Percentiles rank a stretch among this genome's conserved stretches.
These are phyloP conservation scores for Clanis bilineata DNA, from an alignment of 2,888 invertebrate genomes.

Conservation along the genomic window DNA sequence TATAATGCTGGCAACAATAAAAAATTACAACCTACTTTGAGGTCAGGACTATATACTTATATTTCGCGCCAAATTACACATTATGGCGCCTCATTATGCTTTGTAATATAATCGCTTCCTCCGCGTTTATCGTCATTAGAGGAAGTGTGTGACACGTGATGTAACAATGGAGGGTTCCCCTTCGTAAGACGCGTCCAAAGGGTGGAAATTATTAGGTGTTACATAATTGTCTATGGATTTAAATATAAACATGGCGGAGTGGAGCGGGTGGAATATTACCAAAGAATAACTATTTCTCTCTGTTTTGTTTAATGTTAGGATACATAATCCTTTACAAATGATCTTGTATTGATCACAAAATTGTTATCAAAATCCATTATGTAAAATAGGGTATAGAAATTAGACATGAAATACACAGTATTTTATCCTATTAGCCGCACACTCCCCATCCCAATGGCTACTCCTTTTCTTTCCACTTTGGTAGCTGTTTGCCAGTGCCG, in stretches of 20 bases:
- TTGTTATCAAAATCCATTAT: no score
- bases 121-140: constrained; percentile 15
- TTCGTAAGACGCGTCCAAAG: constrained; percentile 10
- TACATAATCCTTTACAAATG: neutral
- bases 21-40: no score
- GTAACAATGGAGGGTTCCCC: constrained; percentile 32
- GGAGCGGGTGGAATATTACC: no score
- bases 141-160: constrained; percentile 40
- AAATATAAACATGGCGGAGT: neutral
- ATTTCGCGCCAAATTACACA: constrained; percentile 25
- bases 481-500: no score
- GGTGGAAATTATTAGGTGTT: constrained; percentile 11
- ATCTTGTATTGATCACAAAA: no score
- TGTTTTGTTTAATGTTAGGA: neutral
- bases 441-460: no score
- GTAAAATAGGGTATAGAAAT: no score
- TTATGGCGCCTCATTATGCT: constrained; percentile 27
- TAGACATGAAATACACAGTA: no score
- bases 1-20: no score
- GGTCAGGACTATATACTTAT: no score
- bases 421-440: no score
- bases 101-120: constrained; percentile 29
- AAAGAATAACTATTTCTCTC: neutral
- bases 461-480: no score
- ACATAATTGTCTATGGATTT: neutral